Conservation (phyloP, 2,113 vertebrate genomes). For the Egretta garzetta region DNA sequence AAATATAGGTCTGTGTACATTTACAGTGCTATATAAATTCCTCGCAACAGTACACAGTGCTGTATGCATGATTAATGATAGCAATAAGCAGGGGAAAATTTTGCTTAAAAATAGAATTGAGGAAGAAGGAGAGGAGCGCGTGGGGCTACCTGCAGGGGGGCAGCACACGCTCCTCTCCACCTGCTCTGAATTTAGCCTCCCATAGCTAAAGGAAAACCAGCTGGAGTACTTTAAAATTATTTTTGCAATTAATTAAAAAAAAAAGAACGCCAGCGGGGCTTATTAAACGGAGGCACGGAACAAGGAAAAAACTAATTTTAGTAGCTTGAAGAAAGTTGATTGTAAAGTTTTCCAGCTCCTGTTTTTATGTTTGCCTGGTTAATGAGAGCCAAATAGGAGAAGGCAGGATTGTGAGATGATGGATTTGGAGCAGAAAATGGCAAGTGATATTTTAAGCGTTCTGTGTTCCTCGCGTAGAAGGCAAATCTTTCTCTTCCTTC, state of each 20-base stretch:
- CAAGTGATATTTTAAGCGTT: conserved; percentile 7
- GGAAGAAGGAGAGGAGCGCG: background rate
- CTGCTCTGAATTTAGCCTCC: background rate
- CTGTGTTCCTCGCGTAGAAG: background rate
- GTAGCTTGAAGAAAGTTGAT: conserved; percentile 25
- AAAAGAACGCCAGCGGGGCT: background rate
- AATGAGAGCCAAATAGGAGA: background rate
- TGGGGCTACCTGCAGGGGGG: background rate
- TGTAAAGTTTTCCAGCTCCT: background rate
- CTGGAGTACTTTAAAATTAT: background rate
- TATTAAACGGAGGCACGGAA: background rate
- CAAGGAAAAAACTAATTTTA: conserved; percentile 43
- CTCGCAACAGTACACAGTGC: background rate
- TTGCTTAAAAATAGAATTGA: conserved; percentile 30
- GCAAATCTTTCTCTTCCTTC: background rate
- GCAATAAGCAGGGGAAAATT: conserved; percentile 15
- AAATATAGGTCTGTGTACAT: background rate
- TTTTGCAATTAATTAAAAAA: conserved; percentile 19
- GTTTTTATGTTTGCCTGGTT: background rate
- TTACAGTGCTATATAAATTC: background rate
- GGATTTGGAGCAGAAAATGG: conserved; percentile 34
- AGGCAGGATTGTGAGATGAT: background rate
- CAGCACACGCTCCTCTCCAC: background rate
- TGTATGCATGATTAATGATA: conserved; percentile 45
- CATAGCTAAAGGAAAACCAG: background rate